Conservation (phyloP, 2,113 vertebrate genomes). For the Rhynchomys soricoides region DNA sequence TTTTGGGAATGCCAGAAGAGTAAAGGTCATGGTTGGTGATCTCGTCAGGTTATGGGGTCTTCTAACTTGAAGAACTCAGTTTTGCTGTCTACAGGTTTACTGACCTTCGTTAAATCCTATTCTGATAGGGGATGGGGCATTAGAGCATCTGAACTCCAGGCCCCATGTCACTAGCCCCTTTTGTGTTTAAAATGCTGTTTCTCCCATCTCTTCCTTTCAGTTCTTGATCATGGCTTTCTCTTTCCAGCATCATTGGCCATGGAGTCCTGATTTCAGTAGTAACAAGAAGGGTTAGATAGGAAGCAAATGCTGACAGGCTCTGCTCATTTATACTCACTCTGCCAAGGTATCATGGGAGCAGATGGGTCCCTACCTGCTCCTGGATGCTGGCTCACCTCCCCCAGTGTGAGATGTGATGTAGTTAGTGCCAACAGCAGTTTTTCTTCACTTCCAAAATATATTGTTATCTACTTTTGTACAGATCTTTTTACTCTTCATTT, state of each 20-base stretch:
- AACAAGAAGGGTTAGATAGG: background rate
- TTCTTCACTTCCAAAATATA: background rate
- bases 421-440: background rate
- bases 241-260: background rate
- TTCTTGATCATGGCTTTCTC: background rate
- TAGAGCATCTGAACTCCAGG: background rate
- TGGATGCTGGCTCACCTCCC: background rate
- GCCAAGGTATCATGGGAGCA: background rate
- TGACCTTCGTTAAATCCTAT: background rate
- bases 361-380: background rate
- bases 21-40: background rate
- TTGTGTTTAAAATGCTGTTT: background rate
- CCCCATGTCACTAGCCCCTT: background rate
- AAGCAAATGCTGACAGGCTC: too few relatives aligned
- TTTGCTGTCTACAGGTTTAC: background rate
- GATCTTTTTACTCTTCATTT: background rate
- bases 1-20: background rate
- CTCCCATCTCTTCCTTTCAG: background rate
- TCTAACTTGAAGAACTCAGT: background rate
- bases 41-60: background rate
- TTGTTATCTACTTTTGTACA: background rate
- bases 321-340: background rate
- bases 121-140: background rate
- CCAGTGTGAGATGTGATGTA: background rate
- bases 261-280: background rate